Evolutionary conservation across 2,888 invertebrate genomes (phyloP), one percentile per base, ranked within the genome.

Genomic region (Catocala nupta): DNA sequence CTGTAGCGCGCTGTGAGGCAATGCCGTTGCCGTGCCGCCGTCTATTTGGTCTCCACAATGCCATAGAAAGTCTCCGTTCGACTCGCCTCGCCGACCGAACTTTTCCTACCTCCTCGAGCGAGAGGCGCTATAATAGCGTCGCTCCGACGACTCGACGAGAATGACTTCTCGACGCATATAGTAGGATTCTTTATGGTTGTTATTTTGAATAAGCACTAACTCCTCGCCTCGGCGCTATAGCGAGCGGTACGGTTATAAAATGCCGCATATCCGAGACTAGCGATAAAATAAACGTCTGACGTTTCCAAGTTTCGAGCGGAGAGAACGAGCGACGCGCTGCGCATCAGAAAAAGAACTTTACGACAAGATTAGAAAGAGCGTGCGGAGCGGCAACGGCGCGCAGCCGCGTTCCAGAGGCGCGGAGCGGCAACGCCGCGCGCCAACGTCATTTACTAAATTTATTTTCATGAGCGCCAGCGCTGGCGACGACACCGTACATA

Each of bases 271-370:
- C 86, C 89, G 86, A 89, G 89, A 85, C 88, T 86, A 84, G 90
- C 88, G 89, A 93, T 93, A 92, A 93, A 93, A 93, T 92, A 90
- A 91, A 92, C 89, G 91, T 90, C 92, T 87, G 90, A 90, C 90
- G 88, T 90, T 91, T 90, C 87, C 92, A 90, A 92, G 93, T 93
- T 93, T 91, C 90, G 80, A 91, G 85, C 91, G 86, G 86, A 89
- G 91, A 91, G 91, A 90, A 91, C 89, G 88, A 89, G 89, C 91
- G 90, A 90, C 91, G 89, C 91, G 92, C 83, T 87, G 92, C 90
- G 93, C 92, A 92, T 93, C 93, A 94, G 93, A 94, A 94, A 93
- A 94, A 94, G 94, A 94, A 93, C 93, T 94, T 93, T 93, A 94
- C 93, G 93, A 93, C 94, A 86, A 93, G 94, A 94, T 94, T 94